These are phyloP conservation scores for Narcine bancroftii DNA, from an alignment of 2,113 vertebrate genomes.

Conservation along the genomic window DNA sequence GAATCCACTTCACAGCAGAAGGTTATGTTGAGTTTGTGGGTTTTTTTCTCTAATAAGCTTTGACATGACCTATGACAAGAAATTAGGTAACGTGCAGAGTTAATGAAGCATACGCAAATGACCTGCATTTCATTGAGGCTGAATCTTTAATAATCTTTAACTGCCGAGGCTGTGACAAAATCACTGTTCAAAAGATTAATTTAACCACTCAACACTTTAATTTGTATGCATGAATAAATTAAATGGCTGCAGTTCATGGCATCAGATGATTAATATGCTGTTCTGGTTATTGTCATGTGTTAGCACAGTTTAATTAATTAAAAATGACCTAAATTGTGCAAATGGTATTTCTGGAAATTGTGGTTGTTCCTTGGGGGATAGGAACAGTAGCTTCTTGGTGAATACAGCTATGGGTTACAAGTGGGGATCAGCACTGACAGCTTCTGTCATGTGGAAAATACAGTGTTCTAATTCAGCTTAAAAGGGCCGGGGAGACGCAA, in stretches of 20 bases:
- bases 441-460: background rate
- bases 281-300: constrained; percentile 25
- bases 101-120: background rate
- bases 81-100: background rate
- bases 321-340: constrained; percentile 24
- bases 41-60: background rate
- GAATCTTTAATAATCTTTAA: constrained; percentile 16
- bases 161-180: background rate
- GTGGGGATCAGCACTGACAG: background rate
- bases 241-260: background rate
- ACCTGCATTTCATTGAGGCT: background rate
- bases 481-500: background rate
- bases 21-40: background rate
- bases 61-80: background rate
- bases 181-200: constrained; percentile 10
- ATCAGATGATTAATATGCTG: constrained; percentile 33
- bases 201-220: background rate
- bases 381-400: background rate
- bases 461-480: background rate
- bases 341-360: constrained; percentile 15
- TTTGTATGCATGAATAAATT: constrained; percentile 28
- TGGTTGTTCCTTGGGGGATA: background rate
- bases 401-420: background rate
- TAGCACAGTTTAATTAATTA: constrained; percentile 34
- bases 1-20: background rate